phyloP scores from a whole-genome alignment of 2,113 vertebrate species.

The Sceloporus undulatus region DNA sequence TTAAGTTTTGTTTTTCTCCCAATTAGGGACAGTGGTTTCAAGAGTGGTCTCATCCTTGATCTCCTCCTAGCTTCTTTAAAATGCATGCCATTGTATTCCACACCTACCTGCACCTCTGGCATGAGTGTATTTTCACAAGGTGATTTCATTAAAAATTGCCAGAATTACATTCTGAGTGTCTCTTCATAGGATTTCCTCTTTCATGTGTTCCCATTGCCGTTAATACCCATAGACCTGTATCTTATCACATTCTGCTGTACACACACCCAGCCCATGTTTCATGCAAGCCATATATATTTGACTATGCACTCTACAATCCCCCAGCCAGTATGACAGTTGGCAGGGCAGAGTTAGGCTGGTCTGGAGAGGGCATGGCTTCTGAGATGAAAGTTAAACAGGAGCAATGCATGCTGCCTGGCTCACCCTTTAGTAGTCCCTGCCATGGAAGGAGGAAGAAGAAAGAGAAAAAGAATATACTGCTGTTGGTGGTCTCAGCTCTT shows the following conservation, averaged over 20 bases:
- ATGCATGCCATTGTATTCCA: neutral
- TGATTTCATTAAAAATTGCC: too few species aligned
- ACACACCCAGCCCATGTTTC: neutral
- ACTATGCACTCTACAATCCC: neutral
- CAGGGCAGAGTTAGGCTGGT: neutral
- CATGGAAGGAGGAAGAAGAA: too few species aligned
- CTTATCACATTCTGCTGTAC: neutral
- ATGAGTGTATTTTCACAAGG: neutral
- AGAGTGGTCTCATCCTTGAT: neutral
- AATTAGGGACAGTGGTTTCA: neutral
- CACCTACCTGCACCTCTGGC: conserved; percentile 5
- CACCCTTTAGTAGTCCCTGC: too few species aligned
- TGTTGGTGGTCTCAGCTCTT: too few species aligned
- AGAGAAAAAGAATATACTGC: too few species aligned
- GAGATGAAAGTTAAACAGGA: too few species aligned
- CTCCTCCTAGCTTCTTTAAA: neutral
- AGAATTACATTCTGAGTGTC: neutral
- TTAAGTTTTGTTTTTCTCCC: neutral
- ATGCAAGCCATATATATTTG: neutral
- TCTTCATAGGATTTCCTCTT: neutral
- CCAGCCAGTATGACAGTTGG: neutral
- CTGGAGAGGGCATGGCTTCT: too few species aligned
- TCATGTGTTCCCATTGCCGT: neutral
- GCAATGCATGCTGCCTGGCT: too few species aligned
- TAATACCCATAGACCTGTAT: neutral